A percentile compares a stretch with the other conserved stretches of the same genome.
These are phyloP conservation scores for Phasianus colchicus DNA, from an alignment of 2,113 vertebrate genomes.

Conservation along the genomic window DNA sequence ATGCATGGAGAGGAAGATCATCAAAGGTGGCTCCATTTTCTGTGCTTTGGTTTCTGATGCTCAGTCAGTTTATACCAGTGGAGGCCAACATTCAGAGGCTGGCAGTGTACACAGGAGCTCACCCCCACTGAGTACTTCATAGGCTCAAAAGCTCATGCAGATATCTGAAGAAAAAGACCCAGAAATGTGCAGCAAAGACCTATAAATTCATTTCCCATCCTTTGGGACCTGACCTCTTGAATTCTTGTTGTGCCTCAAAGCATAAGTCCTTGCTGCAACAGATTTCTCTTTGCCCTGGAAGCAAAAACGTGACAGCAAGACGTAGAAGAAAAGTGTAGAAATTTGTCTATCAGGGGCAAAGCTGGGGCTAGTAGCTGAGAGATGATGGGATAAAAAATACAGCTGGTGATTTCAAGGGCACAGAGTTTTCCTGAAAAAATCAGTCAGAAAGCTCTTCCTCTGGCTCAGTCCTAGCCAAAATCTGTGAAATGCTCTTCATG, in stretches of 20 bases:
- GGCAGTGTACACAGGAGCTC: not conserved
- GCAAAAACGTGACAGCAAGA: accelerated
- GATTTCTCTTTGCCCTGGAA: not conserved
- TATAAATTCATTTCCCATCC: not conserved
- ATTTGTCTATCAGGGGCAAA: not conserved
- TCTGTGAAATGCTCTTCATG: accelerated
- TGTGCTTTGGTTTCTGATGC: not conserved
- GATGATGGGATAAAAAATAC: not conserved
- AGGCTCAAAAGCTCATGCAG: not conserved
- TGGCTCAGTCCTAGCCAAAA: not conserved
- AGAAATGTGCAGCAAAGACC: not conserved
- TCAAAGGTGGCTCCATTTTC: conserved; percentile 6
- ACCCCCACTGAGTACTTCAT: not conserved
- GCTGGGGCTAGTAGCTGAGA: not conserved
- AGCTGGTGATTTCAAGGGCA: not conserved
- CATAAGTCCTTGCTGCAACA: not conserved
- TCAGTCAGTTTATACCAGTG: not conserved
- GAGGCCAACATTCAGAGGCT: not conserved
- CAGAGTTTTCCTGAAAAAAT: not conserved
- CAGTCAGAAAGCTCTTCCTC: not conserved
- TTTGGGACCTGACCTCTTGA: not conserved
- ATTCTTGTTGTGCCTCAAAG: not conserved
- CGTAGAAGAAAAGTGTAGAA: not conserved
- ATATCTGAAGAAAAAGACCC: accelerated
- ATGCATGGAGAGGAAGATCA: not conserved